Conservation (phyloP, 2,797 vertebrate genomes). For the Thamnophis elegans region DNA sequence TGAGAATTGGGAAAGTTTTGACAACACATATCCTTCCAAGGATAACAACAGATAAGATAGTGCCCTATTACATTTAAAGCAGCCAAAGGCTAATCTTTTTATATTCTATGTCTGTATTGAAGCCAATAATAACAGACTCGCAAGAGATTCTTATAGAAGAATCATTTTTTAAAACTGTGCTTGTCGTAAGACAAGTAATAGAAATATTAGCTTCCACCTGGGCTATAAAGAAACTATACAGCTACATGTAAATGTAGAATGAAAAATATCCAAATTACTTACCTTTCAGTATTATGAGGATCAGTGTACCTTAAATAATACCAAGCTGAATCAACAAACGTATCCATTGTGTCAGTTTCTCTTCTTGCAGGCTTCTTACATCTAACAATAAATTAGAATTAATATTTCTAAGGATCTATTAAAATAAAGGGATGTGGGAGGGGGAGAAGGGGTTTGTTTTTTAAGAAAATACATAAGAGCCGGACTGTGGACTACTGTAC, state of each 20-base stretch:
- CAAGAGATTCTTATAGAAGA: neutral
- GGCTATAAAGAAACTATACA: neutral
- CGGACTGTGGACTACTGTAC: neutral
- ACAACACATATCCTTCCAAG: neutral
- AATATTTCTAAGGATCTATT: neutral
- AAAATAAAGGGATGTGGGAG: neutral
- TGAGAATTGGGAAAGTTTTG: neutral
- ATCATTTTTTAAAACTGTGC: neutral
- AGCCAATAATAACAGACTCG: neutral
- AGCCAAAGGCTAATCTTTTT: neutral
- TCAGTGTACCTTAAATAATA: conserved; percentile 95
- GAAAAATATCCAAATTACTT: conserved; percentile 30
- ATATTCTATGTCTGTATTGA: neutral
- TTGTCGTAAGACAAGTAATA: neutral
- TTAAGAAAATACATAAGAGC: neutral
- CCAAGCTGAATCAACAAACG: conserved; percentile 96
- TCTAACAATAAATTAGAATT: conserved; percentile 68
- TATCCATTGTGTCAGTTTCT: conserved; percentile 97
- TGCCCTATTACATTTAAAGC: neutral
- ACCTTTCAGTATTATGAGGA: conserved; percentile 85
- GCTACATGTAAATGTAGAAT: neutral
- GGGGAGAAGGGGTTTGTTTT: neutral
- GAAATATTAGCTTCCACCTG: neutral
- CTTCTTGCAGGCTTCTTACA: conserved; percentile 84
- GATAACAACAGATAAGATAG: neutral